Evolutionary conservation across 2,113 vertebrate genomes (phyloP).

Genomic region (Sminthopsis crassicaudata): DNA sequence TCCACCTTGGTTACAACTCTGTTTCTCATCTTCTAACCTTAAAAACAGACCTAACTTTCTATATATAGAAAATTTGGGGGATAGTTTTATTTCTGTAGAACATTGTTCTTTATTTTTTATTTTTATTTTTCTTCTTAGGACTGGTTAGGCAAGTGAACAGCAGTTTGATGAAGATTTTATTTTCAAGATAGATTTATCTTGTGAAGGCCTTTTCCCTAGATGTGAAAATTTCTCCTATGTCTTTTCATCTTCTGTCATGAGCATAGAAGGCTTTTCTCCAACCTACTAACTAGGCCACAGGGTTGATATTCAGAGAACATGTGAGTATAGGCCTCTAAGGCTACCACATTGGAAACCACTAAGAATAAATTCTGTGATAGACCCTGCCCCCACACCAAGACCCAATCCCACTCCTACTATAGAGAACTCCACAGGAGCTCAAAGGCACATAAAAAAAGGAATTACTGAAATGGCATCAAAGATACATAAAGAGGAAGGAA

Average conservation of each 20-base stretch:
- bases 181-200: neutral
- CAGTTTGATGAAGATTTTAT: no score
- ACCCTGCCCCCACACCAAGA: neutral
- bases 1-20: neutral
- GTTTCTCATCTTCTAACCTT: neutral
- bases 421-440: neutral
- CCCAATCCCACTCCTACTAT: neutral
- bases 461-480: neutral
- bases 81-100: neutral
- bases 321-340: neutral
- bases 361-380: neutral
- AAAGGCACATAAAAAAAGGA: neutral
- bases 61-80: neutral
- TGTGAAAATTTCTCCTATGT: rapidly evolving
- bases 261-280: neutral
- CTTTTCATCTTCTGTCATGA: neutral
- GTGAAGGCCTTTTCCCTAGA: neutral
- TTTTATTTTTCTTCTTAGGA: neutral
- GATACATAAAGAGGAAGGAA: neutral
- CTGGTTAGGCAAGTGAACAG: neutral
- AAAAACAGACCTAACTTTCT: neutral
- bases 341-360: neutral
- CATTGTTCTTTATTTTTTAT: neutral
- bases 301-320: neutral
- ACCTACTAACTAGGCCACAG: neutral